Conservation (phyloP, 1,140 invertebrate species). For the Triops longicaudatus region DNA sequence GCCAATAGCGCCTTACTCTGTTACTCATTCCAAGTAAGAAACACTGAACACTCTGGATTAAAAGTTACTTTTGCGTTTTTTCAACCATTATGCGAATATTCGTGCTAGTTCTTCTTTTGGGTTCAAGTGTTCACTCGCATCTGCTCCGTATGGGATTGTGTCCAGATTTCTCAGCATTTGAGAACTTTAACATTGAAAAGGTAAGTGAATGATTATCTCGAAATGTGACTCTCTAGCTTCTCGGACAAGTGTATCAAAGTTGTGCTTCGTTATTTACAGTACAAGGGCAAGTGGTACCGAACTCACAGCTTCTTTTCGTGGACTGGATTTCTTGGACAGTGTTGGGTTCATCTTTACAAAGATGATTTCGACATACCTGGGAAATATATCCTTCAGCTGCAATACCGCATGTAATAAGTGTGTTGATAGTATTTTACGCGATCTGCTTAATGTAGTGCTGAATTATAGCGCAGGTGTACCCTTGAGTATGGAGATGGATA, state of each 20-base stretch:
- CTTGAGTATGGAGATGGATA: slow-evolving; percentile 24
- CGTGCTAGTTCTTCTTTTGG: background rate
- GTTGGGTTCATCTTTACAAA: slow-evolving; percentile 27
- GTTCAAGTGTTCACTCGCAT: background rate
- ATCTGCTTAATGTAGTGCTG: too few relatives aligned
- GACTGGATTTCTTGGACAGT: slow-evolving; percentile 22
- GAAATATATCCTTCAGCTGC: slow-evolving; percentile 22
- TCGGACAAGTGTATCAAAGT: background rate
- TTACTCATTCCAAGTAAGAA: background rate
- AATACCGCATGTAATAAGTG: slow-evolving; percentile 20
- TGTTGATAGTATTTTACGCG: background rate
- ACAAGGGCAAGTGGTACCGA: slow-evolving; percentile 28
- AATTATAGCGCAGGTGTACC: slow-evolving; percentile 5
- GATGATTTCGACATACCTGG: slow-evolving; percentile 26
- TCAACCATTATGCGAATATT: background rate
- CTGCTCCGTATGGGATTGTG: slow-evolving; percentile 23
- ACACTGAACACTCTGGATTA: background rate
- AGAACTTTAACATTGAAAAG: slow-evolving; percentile 26
- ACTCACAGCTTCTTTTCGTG: slow-evolving; percentile 25
- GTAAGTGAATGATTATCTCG: slow-evolving; percentile 17
- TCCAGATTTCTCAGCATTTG: slow-evolving; percentile 17
- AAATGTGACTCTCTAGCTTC: background rate
- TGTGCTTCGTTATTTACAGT: slow-evolving; percentile 12
- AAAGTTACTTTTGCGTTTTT: background rate
- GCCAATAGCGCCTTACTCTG: background rate